Percentiles rank a stretch among this genome's conserved stretches.
Conservation (phyloP, 2,797 vertebrate species). For the Mallotus villosus region DNA sequence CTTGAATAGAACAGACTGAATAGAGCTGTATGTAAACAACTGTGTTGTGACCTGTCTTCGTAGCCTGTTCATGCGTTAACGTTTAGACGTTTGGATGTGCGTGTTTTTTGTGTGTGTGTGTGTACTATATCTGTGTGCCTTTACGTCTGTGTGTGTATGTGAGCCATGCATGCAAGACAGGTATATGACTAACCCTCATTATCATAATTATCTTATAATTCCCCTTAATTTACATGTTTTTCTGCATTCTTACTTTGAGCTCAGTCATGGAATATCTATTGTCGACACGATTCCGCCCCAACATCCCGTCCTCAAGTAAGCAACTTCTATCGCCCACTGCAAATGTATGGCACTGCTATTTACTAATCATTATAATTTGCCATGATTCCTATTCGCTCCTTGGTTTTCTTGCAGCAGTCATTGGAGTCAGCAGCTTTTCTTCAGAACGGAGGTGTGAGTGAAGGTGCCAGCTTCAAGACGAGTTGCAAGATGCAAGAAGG, state of each 20-base stretch:
- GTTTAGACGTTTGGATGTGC: not conserved
- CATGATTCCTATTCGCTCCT: not conserved
- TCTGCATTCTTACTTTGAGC: not conserved
- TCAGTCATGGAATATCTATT: not conserved
- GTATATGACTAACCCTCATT: not conserved
- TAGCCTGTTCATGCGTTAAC: not conserved
- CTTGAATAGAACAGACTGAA: not conserved
- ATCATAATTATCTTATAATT: not conserved
- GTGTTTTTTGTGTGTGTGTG: not conserved
- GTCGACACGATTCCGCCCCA: not conserved
- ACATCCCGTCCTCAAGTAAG: not conserved
- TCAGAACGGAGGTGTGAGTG: not conserved
- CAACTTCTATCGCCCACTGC: not conserved
- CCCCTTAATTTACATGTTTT: not conserved
- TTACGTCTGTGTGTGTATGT: constrained; percentile 8
- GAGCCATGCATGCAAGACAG: not conserved
- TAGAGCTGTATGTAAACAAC: not conserved
- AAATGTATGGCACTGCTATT: not conserved
- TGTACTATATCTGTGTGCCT: not conserved
- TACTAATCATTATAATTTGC: too few relatives aligned
- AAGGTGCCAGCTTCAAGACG: not conserved
- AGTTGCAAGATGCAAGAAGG: not conserved
- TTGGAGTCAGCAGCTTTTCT: not conserved
- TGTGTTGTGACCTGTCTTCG: not conserved
- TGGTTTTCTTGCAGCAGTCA: not conserved